A percentile compares a stretch with the other conserved stretches of the same genome.
phyloP scores from a whole-genome alignment of 1,140 invertebrate species.

The Drosophila repleta region DNA sequence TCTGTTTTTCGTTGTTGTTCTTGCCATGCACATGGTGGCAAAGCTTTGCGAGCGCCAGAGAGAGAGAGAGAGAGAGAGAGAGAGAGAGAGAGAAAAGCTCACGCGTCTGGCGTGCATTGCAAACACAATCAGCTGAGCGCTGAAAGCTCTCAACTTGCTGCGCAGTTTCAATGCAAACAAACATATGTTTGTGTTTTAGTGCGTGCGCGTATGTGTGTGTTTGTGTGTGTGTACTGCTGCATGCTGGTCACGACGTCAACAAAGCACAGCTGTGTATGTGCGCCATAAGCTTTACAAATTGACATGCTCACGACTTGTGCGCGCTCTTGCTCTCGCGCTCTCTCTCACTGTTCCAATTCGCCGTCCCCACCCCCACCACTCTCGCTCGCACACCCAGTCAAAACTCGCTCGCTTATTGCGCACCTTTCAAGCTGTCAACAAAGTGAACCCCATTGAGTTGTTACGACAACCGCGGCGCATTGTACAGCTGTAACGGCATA shows the following conservation, averaged over 20 bases:
- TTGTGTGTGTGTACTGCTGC: conserved; percentile 24
- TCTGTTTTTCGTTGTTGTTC: conserved; percentile 37
- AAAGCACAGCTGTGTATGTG: conserved; percentile 64
- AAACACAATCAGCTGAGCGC: conserved; percentile 56
- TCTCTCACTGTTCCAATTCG: conserved; percentile 26
- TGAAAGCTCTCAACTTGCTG: conserved; percentile 47
- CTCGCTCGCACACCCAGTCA: no score
- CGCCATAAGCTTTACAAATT: conserved; percentile 38
- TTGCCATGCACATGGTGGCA: conserved; percentile 31
- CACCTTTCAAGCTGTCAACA: conserved; percentile 66
- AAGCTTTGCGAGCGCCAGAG: neutral
- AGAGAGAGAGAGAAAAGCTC: conserved; percentile 29
- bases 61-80: neutral
- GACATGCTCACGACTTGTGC: conserved; percentile 17
- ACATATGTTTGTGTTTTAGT: conserved; percentile 53
- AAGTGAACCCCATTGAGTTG: conserved; percentile 64
- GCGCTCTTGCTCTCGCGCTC: conserved; percentile 9
- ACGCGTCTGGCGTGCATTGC: conserved; percentile 14
- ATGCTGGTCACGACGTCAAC: conserved; percentile 40
- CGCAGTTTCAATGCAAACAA: conserved; percentile 59
- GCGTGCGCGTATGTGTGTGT: conserved; percentile 29
- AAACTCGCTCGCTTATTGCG: conserved; percentile 59
- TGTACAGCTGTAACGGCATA: conserved; percentile 26
- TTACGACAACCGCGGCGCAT: conserved; percentile 46
- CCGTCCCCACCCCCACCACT: conserved; percentile 16